Percentiles rank a stretch among this genome's conserved stretches.
Evolutionary conservation across 2,888 invertebrate species (phyloP).

Genomic region (Cyrtodaria siliqua): DNA sequence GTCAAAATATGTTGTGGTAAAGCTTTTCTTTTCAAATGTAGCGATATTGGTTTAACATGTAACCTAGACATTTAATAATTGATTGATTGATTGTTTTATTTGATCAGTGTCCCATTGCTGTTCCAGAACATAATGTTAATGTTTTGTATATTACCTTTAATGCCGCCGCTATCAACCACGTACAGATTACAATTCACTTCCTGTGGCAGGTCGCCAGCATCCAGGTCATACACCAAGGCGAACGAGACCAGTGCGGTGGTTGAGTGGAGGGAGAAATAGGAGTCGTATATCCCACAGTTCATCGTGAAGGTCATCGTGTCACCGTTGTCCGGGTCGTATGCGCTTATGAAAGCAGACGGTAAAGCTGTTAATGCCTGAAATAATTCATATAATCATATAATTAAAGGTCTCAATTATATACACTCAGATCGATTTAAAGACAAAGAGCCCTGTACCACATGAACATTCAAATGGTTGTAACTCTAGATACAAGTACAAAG

Average conservation of each 20-base stretch:
- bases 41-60: too few relatives aligned
- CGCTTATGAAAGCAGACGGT: slow-evolving; percentile 14
- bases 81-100: too few relatives aligned
- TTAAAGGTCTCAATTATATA: neutral
- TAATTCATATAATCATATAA: too few relatives aligned
- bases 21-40: too few relatives aligned
- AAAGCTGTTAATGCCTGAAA: neutral
- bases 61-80: too few relatives aligned
- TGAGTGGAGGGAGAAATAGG: slow-evolving; percentile 36
- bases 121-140: too few relatives aligned
- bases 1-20: too few relatives aligned
- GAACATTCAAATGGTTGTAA: too few relatives aligned
- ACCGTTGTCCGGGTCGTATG: slow-evolving; percentile 27
- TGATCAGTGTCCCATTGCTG: too few relatives aligned
- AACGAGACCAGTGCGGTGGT: slow-evolving; percentile 20
- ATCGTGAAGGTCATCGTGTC: slow-evolving; percentile 38
- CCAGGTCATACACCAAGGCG: slow-evolving; percentile 49
- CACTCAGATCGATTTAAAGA: too few relatives aligned
- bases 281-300: slow-evolving; percentile 50
- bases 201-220: slow-evolving; percentile 29
- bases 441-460: too few relatives aligned
- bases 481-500: too few relatives aligned
- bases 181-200: slow-evolving; percentile 29
- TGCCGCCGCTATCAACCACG: slow-evolving; percentile 28
- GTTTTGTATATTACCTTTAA: slow-evolving; percentile 34